Conservation (phyloP, 2,113 vertebrate species). For the Semnornis frantzii region DNA sequence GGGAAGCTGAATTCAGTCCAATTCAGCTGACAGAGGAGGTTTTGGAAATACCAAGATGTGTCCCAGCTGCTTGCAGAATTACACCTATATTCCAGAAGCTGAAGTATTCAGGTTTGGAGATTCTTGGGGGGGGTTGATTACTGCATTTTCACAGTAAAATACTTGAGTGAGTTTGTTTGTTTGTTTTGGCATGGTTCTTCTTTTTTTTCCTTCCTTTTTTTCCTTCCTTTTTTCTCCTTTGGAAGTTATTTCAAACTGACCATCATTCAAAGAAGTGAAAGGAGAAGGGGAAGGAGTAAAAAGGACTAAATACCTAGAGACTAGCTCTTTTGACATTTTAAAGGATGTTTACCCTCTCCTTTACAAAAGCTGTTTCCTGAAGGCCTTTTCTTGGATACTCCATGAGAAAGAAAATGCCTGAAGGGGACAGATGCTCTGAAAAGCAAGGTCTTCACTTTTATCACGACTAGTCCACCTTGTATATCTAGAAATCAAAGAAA, state of each 20-base stretch:
- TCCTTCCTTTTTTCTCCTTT: too few relatives aligned
- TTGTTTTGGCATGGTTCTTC: background rate
- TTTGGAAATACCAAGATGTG: background rate
- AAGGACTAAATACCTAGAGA: background rate
- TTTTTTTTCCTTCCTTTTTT: background rate
- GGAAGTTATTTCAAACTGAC: background rate
- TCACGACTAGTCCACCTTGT: background rate
- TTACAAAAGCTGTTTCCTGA: background rate
- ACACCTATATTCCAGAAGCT: background rate
- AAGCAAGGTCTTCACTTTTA: background rate
- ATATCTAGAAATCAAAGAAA: background rate
- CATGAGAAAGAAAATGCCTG: background rate
- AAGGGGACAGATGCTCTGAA: background rate
- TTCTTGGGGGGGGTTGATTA: background rate
- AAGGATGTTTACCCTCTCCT: background rate
- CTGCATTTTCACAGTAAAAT: background rate
- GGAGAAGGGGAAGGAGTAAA: background rate
- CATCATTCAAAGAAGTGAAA: background rate
- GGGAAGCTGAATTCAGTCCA: background rate
- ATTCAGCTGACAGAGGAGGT: background rate
- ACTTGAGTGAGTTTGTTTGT: background rate
- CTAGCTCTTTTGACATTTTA: background rate
- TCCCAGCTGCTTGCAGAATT: background rate
- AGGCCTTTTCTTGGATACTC: background rate
- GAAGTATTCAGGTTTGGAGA: background rate